phyloP scores from a whole-genome alignment of 1,140 invertebrate genomes.

The Metopolophium dirhodum region DNA sequence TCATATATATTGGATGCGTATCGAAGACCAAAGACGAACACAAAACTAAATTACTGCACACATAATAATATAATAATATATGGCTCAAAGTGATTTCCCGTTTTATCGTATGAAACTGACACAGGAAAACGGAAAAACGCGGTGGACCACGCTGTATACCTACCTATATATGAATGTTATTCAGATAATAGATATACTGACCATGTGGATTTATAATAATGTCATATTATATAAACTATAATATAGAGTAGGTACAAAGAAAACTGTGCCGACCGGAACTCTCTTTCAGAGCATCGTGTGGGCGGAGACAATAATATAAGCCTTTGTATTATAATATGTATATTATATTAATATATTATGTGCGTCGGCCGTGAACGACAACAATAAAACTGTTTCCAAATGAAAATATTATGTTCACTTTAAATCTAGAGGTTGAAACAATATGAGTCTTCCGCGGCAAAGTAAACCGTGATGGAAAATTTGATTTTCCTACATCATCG shows the following conservation, averaged over 20 bases:
- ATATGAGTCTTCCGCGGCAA: neutral
- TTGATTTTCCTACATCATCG: neutral
- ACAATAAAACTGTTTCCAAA: conserved; percentile 10
- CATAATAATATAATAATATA: neutral
- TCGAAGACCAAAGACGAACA: neutral
- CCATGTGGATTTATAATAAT: conserved; percentile 3
- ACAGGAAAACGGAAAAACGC: neutral
- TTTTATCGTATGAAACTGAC: neutral
- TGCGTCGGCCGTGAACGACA: neutral
- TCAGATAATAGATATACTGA: neutral
- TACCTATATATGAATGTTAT: neutral
- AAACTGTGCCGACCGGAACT: conserved; percentile 1
- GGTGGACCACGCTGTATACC: neutral
- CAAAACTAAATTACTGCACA: neutral
- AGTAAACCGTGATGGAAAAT: neutral
- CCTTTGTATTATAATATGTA: conserved; percentile 12
- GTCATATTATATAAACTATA: neutral
- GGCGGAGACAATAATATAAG: neutral
- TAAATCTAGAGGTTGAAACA: neutral
- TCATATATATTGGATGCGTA: neutral
- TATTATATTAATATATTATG: neutral
- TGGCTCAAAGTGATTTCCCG: neutral
- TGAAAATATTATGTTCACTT: neutral
- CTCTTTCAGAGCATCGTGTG: neutral
- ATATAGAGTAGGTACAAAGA: neutral